Evolutionary conservation across 2,797 vertebrate species (phyloP).

Genomic region (Tenualosa ilisha): DNA sequence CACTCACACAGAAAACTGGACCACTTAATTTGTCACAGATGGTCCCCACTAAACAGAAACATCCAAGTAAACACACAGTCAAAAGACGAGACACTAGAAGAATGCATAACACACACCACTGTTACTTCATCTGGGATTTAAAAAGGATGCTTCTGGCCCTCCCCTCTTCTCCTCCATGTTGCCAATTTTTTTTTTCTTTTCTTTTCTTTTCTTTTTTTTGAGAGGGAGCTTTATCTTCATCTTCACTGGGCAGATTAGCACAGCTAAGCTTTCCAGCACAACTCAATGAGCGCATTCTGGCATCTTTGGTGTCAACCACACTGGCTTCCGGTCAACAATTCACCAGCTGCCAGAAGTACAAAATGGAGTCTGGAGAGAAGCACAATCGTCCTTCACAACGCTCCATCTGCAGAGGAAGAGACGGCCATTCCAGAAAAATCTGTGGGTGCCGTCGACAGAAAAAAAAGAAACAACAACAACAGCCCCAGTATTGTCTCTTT

Average conservation of each 20-base stretch:
- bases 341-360: neutral
- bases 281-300: conserved; percentile 16
- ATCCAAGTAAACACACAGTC: conserved; percentile 34
- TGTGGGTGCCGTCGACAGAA: conserved; percentile 5
- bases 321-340: conserved; percentile 24
- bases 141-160: conserved; percentile 8
- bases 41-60: conserved; percentile 31
- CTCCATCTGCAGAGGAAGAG: conserved; percentile 14
- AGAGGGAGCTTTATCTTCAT: neutral
- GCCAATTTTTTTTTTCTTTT: neutral
- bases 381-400: conserved; percentile 13
- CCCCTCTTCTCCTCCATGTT: neutral
- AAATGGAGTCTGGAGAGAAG: neutral
- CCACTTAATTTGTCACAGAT: conserved; percentile 48
- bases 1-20: conserved; percentile 1
- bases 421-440: conserved; percentile 14
- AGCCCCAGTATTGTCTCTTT: neutral
- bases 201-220: neutral
- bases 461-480: conserved; percentile 13
- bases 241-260: neutral
- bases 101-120: conserved; percentile 5
- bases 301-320: conserved; percentile 18
- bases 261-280: neutral
- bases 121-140: conserved; percentile 17
- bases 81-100: neutral